A percentile compares a stretch with the other conserved stretches of the same genome.
Conservation (phyloP, 2,797 vertebrate genomes). For the Sebastes oblongus region DNA sequence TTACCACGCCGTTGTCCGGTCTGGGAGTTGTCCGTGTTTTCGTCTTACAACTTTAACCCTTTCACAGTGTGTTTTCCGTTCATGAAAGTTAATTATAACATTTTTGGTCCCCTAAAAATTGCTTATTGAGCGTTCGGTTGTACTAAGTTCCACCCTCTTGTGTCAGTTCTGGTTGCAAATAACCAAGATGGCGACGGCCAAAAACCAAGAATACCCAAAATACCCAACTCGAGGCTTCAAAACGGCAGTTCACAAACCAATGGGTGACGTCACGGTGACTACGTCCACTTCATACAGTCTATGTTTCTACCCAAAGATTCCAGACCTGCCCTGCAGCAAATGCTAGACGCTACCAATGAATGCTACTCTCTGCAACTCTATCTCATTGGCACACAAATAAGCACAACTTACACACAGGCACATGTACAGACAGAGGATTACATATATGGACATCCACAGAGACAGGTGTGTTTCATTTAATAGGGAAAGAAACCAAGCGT, state of each 20-base stretch:
- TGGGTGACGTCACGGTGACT: background rate
- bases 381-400: background rate
- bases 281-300: no score
- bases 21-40: no score
- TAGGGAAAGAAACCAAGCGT: background rate
- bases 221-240: background rate
- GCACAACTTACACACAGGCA: background rate
- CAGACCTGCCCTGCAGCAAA: background rate
- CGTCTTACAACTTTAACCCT: no score
- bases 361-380: background rate
- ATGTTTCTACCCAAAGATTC: background rate
- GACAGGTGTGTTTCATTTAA: constrained; percentile 48
- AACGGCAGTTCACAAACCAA: background rate
- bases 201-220: background rate
- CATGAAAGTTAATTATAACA: no score
- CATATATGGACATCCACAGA: background rate
- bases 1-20: no score
- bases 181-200: no score
- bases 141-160: no score
- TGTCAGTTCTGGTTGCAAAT: no score
- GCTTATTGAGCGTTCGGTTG: no score
- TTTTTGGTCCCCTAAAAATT: no score
- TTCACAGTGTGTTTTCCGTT: no score
- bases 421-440: background rate
- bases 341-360: background rate